Conservation (phyloP, 2,888 invertebrate genomes). For the Willowsia nigromaculata region DNA sequence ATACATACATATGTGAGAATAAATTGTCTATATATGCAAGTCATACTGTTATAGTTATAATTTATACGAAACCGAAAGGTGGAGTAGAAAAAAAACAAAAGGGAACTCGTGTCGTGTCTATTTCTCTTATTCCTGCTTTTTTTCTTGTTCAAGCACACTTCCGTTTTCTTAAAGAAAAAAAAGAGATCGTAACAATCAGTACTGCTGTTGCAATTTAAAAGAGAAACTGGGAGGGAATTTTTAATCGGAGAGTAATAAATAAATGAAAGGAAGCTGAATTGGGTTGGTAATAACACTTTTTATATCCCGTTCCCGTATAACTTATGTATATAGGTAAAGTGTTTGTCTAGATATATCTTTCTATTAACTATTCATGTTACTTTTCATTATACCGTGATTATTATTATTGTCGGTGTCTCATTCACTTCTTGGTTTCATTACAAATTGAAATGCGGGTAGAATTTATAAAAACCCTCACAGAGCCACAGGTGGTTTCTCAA, state of each 20-base stretch:
- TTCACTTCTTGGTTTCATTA: not conserved
- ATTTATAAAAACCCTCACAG: not conserved
- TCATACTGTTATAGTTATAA: not conserved
- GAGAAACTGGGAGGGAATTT: conserved; percentile 27
- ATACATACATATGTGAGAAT: too few relatives aligned
- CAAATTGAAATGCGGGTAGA: conserved; percentile 26
- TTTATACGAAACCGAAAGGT: conserved; percentile 63
- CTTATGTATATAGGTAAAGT: not conserved
- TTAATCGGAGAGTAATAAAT: conserved; percentile 12
- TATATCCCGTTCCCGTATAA: not conserved
- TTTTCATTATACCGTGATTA: not conserved
- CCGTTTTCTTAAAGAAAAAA: conserved; percentile 41
- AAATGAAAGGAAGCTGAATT: conserved; percentile 22
- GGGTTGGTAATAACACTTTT: conserved; percentile 22
- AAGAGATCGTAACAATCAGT: conserved; percentile 14
- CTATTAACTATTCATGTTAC: not conserved
- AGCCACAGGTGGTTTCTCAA: conserved; percentile 46
- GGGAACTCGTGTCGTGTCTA: conserved; percentile 5
- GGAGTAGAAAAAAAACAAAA: conserved; percentile 46
- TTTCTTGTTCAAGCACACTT: conserved; percentile 65
- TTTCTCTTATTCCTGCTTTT: conserved; percentile 27
- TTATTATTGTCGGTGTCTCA: conserved; percentile 21
- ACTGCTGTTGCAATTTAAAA: conserved; percentile 22
- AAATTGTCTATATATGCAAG: not conserved
- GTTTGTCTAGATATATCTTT: not conserved